Percentiles rank a stretch among this genome's conserved stretches.
phyloP scores from a whole-genome alignment of 2,888 invertebrate species.

The Macrosiphum euphorbiae region DNA sequence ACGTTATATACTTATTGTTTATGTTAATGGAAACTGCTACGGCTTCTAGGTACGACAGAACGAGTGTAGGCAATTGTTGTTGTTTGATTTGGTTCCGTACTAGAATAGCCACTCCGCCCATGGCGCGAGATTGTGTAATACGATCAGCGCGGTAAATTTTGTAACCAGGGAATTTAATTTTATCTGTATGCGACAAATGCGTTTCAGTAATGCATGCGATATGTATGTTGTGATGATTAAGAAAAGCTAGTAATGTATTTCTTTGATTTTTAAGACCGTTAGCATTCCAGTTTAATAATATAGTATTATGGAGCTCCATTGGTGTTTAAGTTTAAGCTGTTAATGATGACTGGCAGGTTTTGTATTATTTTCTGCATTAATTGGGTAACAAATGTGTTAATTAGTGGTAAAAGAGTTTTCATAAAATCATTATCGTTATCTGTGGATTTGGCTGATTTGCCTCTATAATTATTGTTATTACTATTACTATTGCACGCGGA shows the following conservation, averaged over 20 bases:
- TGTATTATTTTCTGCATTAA: neutral
- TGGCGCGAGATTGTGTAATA: neutral
- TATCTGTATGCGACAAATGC: neutral
- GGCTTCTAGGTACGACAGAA: neutral
- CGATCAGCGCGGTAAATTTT: neutral
- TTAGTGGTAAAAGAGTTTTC: neutral
- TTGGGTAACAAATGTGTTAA: neutral
- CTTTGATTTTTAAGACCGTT: neutral
- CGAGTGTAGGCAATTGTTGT: too few relatives aligned
- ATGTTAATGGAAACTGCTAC: neutral
- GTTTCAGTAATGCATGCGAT: neutral
- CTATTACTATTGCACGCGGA: too few relatives aligned
- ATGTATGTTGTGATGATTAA: slow-evolving; percentile 1
- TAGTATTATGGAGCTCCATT: neutral
- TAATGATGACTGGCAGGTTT: slow-evolving; percentile 6
- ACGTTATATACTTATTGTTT: neutral
- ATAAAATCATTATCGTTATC: neutral
- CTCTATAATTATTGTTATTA: too few relatives aligned
- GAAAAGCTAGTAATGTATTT: neutral
- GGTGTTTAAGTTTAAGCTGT: neutral
- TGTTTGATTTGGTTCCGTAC: too few relatives aligned
- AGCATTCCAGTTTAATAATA: slow-evolving; percentile 11
- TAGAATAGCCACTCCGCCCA: slow-evolving; percentile 26
- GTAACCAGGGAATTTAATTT: slow-evolving; percentile 20
- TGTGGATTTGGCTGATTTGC: too few relatives aligned